phyloP scores from a whole-genome alignment of 2,797 vertebrate species.

The Anas bernieri region DNA sequence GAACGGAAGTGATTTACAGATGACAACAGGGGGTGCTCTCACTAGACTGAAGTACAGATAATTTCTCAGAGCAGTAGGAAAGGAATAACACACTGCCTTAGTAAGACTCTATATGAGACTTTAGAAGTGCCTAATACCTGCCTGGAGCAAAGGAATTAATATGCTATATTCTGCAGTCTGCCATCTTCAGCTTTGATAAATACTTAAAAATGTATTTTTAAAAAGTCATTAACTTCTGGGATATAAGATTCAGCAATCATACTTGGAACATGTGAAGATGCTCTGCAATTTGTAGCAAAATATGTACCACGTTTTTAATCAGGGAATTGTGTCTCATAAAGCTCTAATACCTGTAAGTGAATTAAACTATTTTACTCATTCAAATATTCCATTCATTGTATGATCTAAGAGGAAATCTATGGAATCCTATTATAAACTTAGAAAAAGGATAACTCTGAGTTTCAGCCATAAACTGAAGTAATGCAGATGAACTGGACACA shows the following conservation, averaged over 20 bases:
- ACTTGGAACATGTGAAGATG: conserved; percentile 73
- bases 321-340: conserved; percentile 79
- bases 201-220: conserved; percentile 87
- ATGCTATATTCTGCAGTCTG: conserved; percentile 79
- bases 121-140: conserved; percentile 86
- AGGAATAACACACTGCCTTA: conserved; percentile 81
- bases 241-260: conserved; percentile 75
- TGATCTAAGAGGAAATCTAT: conserved; percentile 78
- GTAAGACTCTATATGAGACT: conserved; percentile 80
- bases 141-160: conserved; percentile 87
- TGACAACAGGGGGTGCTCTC: conserved; percentile 85
- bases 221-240: conserved; percentile 84
- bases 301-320: conserved; percentile 80
- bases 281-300: conserved; percentile 78
- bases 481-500: conserved; percentile 91
- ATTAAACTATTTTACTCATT: conserved; percentile 76
- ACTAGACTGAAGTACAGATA: conserved; percentile 82
- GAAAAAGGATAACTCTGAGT: conserved; percentile 85
- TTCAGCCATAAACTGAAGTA: conserved; percentile 85
- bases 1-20: conserved; percentile 82
- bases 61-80: conserved; percentile 81
- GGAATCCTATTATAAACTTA: conserved; percentile 83
- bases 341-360: conserved; percentile 77
- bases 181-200: conserved; percentile 86
- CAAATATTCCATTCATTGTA: conserved; percentile 78